These are phyloP conservation scores for Acleris literana DNA, from an alignment of 2,888 invertebrate genomes.

Conservation along the genomic window DNA sequence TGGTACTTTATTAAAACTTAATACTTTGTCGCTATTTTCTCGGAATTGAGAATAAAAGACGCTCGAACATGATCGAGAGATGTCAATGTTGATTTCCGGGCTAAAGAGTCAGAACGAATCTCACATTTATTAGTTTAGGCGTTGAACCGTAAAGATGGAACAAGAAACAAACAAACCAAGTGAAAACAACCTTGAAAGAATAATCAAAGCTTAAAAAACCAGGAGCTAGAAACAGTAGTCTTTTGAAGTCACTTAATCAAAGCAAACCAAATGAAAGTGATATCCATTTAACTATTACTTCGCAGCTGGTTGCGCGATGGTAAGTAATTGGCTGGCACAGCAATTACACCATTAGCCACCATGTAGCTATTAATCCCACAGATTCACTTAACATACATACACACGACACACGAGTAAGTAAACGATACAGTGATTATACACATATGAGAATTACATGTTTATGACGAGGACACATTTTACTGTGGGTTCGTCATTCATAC, in stretches of 20 bases:
- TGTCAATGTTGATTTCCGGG: no score
- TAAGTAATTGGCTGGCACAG: conserved; percentile 32
- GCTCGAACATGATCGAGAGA: no score
- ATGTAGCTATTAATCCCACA: conserved; percentile 4
- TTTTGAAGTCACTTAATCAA: neutral
- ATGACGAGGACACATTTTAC: conserved; percentile 28
- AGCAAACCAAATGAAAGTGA: conserved; percentile 20
- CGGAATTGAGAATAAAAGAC: no score
- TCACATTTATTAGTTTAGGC: neutral
- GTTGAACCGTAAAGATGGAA: neutral
- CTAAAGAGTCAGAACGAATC: no score
- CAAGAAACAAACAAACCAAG: neutral
- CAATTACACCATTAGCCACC: conserved; percentile 31
- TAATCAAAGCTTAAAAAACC: no score
- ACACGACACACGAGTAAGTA: conserved; percentile 24
- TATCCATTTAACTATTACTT: conserved; percentile 7
- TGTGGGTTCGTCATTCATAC: conserved; percentile 22
- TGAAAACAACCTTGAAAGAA: no score
- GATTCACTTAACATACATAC: conserved; percentile 12
- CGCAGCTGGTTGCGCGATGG: conserved; percentile 23
- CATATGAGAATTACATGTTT: conserved; percentile 26
- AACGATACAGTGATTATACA: conserved; percentile 35
- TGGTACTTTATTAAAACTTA: no score
- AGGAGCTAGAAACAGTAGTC: no score
- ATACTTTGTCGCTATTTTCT: no score